These are phyloP conservation scores for Pomacea canaliculata DNA, from an alignment of 2,888 invertebrate genomes.

Conservation along the genomic window DNA sequence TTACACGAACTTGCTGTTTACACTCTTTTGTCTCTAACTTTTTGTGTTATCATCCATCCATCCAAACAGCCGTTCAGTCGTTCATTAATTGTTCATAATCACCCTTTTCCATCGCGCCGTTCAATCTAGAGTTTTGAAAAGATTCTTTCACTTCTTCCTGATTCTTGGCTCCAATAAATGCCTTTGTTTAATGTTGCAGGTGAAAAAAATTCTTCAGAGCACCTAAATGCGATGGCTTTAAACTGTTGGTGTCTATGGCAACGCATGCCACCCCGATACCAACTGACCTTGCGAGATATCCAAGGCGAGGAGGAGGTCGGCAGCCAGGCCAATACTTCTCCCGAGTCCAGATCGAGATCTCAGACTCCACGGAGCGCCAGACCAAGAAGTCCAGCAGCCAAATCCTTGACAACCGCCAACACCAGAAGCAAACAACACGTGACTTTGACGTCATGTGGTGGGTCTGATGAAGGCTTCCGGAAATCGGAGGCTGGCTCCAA, in stretches of 20 bases:
- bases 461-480: not conserved
- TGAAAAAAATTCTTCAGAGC: no score
- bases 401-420: slow-evolving; percentile 11
- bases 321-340: not conserved
- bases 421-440: not conserved
- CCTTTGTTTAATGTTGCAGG: no score
- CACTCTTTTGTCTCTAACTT: no score
- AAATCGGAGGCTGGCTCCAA: not conserved
- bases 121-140: no score
- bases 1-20: no score
- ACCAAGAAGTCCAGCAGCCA: slow-evolving; percentile 14
- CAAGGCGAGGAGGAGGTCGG: slow-evolving; percentile 34
- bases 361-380: slow-evolving; percentile 23
- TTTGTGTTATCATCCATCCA: no score
- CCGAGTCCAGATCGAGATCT: slow-evolving; percentile 6
- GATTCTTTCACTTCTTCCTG: no score
- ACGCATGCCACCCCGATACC: slow-evolving; percentile 52
- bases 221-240: not conserved
- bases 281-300: slow-evolving; percentile 42
- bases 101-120: no score
- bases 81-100: no score
- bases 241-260: slow-evolving; percentile 56
- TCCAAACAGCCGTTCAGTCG: no score
- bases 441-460: not conserved
- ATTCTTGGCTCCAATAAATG: no score